These are phyloP conservation scores for Argya squamiceps DNA, from an alignment of 2,797 vertebrate species.

Conservation along the genomic window DNA sequence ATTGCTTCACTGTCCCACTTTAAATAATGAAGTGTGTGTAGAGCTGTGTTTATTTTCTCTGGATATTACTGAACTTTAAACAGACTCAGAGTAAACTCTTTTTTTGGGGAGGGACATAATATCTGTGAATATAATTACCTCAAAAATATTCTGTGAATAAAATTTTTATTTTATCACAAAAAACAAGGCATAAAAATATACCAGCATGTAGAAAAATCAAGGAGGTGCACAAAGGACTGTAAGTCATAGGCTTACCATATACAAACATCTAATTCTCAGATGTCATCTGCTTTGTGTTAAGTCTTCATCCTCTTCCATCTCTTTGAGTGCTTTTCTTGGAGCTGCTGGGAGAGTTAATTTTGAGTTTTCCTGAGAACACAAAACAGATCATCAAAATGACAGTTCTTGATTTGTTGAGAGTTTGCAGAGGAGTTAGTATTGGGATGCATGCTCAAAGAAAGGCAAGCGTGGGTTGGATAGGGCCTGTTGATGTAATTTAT, in stretches of 20 bases:
- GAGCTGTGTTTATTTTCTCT: constrained; percentile 38
- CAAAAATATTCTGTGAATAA: neutral
- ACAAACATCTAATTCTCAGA: neutral
- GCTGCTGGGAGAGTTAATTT: neutral
- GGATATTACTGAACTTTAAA: neutral
- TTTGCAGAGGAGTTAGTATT: neutral
- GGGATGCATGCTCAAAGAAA: neutral
- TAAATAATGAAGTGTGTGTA: neutral
- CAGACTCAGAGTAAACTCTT: neutral
- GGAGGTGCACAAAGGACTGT: neutral
- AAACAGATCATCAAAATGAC: neutral
- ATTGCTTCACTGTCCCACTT: neutral
- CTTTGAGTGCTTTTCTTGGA: neutral
- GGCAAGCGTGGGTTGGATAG: neutral
- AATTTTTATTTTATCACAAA: neutral
- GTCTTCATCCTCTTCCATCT: neutral
- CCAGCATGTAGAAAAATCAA: neutral
- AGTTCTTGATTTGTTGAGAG: neutral
- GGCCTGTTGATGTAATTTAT: neutral
- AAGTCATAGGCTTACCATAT: neutral
- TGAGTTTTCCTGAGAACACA: neutral
- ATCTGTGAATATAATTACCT: neutral
- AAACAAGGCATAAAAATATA: neutral
- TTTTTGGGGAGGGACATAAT: neutral
- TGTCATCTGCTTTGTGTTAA: constrained; percentile 5